Evolutionary conservation across 2,888 invertebrate species (phyloP), one percentile per base, ranked within the genome.

Genomic region (Allolobophora icterica): DNA sequence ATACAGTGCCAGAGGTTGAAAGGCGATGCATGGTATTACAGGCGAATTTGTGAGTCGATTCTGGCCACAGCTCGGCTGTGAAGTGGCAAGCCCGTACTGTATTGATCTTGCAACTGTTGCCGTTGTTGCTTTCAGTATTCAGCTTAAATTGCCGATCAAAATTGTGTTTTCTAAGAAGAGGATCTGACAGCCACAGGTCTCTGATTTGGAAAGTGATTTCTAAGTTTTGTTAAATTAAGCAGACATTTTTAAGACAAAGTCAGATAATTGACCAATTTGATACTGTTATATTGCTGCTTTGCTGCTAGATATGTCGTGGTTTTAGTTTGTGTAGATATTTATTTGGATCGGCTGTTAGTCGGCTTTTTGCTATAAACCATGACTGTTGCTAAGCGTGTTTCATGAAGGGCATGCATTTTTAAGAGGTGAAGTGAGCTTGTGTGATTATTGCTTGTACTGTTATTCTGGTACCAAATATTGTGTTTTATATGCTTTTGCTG

Each of bases 21-120:
- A 94, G 97, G 97, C 0, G 97, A 97, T 94, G 96, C 97, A 0
- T 97, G 97, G 97, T 96, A 97, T 93, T 97, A 97, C 95, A 97
- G 97, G 95, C 96, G 96, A 93, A 96, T 97, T 71, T 97, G 97
- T 94, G 97, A 97, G 95, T 97, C 97, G 94, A 96, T 97, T 71
- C 94, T 96, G 42, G 92, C 92, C 13, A 92, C 94, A 13, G 94
- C 94, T 42, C 94, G 93, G 89, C 52, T 91, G 35, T 94, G 93
- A 92, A 71, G n/a, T 71, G 71, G n/a, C 71, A n/a, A 71, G 30
- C 6, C n/a, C 71, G 8, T 13, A n/a, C n/a, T 21, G 30, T 71
- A 71, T n/a, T n/a, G 71, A 71, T n/a, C 30, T 71, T 71, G n/a
- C 71, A 71, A 71, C 71, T 71, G 71, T 71, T 71, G 71, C 71